Conservation (phyloP, 2,888 invertebrate genomes). For the Nebria salina region DNA sequence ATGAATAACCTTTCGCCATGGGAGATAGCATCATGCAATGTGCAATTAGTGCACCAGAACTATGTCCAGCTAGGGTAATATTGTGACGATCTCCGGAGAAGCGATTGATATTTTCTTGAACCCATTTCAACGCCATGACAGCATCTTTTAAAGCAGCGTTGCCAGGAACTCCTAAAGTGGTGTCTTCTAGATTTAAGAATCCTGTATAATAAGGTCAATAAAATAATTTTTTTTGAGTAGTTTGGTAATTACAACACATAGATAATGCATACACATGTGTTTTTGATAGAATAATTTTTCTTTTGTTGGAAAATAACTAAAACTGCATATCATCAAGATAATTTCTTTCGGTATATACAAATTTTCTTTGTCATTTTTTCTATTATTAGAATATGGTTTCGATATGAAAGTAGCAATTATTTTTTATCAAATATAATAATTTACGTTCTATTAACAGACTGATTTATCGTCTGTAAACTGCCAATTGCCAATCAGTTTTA, state of each 20-base stretch:
- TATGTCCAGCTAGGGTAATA: conserved; percentile 53
- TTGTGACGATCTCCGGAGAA: conserved; percentile 51
- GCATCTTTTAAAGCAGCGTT: conserved; percentile 50
- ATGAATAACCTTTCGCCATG: conserved; percentile 3
- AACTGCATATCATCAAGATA: not conserved
- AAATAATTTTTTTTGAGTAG: not conserved
- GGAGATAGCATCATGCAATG: not conserved
- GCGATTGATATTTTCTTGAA: conserved; percentile 47
- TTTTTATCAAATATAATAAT: too few relatives aligned
- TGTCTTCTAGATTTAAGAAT: conserved; percentile 42
- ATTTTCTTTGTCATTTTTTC: too few relatives aligned
- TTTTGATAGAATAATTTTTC: not conserved
- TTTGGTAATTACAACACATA: not conserved
- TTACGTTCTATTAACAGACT: too few relatives aligned
- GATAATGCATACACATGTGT: not conserved
- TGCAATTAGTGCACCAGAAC: conserved; percentile 51
- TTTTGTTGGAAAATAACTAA: conserved; percentile 3
- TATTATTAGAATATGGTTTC: too few relatives aligned
- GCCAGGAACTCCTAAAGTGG: conserved; percentile 47
- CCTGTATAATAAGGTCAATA: conserved; percentile 11
- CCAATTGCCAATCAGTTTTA: too few relatives aligned
- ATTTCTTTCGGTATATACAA: too few relatives aligned
- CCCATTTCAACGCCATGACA: conserved; percentile 49
- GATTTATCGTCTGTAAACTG: too few relatives aligned
- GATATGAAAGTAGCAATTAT: too few relatives aligned